A percentile compares a stretch with the other conserved stretches of the same genome.
Evolutionary conservation across 1,140 invertebrate species (phyloP).

Genomic region (Drosophila leontia): DNA sequence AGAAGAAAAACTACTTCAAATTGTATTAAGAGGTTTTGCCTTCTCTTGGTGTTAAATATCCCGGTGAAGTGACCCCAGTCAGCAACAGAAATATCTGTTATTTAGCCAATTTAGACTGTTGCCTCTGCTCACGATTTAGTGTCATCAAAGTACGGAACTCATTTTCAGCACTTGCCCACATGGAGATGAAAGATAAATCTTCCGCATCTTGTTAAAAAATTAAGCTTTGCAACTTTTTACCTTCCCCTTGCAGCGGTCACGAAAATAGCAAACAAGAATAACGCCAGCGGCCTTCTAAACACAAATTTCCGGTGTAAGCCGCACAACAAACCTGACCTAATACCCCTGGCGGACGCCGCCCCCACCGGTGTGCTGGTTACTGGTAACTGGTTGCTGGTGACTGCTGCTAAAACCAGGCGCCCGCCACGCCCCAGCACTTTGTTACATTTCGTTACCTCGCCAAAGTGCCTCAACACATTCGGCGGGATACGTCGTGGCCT

Average conservation of each 20-base stretch:
- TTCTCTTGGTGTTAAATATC: neutral
- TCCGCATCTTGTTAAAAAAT: constrained; percentile 39
- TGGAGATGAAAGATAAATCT: constrained; percentile 13
- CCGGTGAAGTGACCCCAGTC: no score
- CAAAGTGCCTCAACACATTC: constrained; percentile 81
- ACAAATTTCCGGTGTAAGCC: constrained; percentile 81
- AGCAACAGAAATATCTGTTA: neutral
- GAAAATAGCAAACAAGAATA: constrained; percentile 21
- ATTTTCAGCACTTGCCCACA: neutral
- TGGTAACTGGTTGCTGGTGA: constrained; percentile 14
- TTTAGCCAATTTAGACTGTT: neutral
- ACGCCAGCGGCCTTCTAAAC: constrained; percentile 60
- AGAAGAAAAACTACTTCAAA: no score
- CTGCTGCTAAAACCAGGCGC: constrained; percentile 15
- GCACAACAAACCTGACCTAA: constrained; percentile 73
- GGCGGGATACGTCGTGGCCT: constrained; percentile 53
- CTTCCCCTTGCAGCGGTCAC: constrained; percentile 5
- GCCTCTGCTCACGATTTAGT: neutral
- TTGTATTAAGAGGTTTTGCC: neutral
- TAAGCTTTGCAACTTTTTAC: constrained; percentile 13
- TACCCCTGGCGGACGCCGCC: constrained; percentile 22
- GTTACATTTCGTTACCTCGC: constrained; percentile 80
- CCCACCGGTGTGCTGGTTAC: constrained; percentile 3
- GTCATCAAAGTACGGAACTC: neutral
- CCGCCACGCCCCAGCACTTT: constrained; percentile 57